Base-by-base conservation (phyloP, 2,113 vertebrate genomes). In the Anhinga rufa region DNA sequence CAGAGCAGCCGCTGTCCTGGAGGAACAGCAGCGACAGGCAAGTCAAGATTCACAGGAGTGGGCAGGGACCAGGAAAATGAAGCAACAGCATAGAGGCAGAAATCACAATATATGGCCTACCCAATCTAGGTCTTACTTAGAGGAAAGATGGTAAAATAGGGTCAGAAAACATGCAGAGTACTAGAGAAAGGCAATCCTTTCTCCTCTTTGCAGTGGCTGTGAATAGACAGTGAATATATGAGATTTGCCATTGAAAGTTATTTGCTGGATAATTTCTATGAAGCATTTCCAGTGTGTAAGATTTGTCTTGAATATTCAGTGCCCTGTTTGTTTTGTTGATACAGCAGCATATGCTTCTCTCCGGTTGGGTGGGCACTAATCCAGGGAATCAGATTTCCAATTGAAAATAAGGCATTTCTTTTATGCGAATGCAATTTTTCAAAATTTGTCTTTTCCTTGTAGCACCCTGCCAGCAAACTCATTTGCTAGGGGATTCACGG, bases 271-370 rank as follows among this genome's bases (percentile, higher is more conserved):
- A 76, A 91, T 74, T 88, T 90, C 78, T 86, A 9, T 49, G 38
- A 90, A 69, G 29, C 85, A 71, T 62, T 94, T 88, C 75, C 79
- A 95, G 68, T 12, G 14, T 70, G 69, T 68, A 76, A 93, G 86
- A 75, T 88, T 94, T 96, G 75, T 42, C 71, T 93, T 86, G 82
- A 92, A 92, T 94, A 95, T 88, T 96, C 93, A 88, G 76, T 91
- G 86, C 64, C 92, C 76, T 90, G 55, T 88, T 83, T 95, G 82
- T 96, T 94, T 95, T 95, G 90, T 82, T 91, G 80, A 92, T 90
- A 82, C 16, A 84, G 42, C 91, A 97, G 58, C 94, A 96, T 95
- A 95, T 95, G 92, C 88, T 95, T 86, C 84, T 94, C 85, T 94
- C 89, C 3, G 16, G 87, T 88, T 97, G 92, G 94, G 70, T 49